A percentile compares a stretch with the other conserved stretches of the same genome.
phyloP scores from a whole-genome alignment of 2,113 vertebrate genomes.

The Emydura subglobosa region DNA sequence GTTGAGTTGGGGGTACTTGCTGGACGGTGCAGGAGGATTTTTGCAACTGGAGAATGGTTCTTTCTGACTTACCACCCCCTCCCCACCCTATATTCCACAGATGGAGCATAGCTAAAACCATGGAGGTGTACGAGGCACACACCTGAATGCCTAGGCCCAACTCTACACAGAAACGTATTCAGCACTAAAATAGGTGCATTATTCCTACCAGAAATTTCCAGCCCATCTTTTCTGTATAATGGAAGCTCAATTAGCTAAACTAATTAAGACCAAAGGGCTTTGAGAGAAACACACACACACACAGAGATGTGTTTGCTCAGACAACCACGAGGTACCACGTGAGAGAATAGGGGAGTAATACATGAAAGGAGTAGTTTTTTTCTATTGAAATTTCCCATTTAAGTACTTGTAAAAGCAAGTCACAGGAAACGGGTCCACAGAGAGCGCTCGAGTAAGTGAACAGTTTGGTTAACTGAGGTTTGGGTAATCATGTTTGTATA shows the following conservation, averaged over 20 bases:
- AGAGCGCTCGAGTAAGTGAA: neutral
- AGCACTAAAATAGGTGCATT: accelerated
- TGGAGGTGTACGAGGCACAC: neutral
- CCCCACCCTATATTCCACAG: neutral
- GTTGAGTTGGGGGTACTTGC: no score
- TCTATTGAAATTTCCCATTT: neutral
- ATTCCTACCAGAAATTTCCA: neutral
- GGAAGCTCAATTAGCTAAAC: neutral
- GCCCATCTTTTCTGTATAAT: accelerated
- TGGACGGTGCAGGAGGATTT: neutral
- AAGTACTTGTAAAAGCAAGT: neutral
- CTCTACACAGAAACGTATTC: accelerated
- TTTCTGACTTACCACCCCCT: neutral
- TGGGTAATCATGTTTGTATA: neutral
- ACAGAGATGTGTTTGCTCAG: neutral
- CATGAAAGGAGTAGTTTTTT: neutral
- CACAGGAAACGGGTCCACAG: neutral
- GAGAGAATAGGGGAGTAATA: neutral
- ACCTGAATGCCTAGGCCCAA: neutral
- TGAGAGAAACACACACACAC: neutral
- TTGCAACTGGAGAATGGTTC: no score
- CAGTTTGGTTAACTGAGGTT: neutral
- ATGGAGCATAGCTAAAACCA: neutral
- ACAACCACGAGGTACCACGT: accelerated
- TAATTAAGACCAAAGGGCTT: neutral